Evolutionary conservation across 1,140 invertebrate species (phyloP).

Genomic region (Condylostylus longicornis): DNA sequence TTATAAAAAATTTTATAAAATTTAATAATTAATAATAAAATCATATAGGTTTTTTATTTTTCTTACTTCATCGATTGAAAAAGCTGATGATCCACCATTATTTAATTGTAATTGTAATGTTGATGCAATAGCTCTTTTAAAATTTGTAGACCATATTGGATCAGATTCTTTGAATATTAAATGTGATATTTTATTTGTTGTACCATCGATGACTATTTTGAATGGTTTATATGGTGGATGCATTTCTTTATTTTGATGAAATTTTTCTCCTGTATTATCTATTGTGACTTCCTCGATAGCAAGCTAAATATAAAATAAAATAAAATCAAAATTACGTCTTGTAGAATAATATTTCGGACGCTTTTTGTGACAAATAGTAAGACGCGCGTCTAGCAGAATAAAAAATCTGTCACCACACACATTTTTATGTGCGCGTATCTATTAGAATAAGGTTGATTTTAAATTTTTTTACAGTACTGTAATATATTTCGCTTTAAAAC

Average conservation of each 20-base stretch:
- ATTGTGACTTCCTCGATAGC: conserved; percentile 30
- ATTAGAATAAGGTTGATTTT: too few species aligned
- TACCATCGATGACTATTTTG: conserved; percentile 23
- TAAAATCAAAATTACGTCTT: too few species aligned
- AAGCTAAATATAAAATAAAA: too few species aligned
- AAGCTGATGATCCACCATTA: conserved; percentile 33
- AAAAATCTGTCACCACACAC: too few species aligned
- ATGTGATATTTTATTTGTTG: conserved; percentile 24
- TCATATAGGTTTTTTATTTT: not conserved
- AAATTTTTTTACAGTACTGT: too few species aligned
- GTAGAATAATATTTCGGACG: too few species aligned
- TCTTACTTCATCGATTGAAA: conserved; percentile 35
- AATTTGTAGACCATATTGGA: conserved; percentile 48
- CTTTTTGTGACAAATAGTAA: too few species aligned
- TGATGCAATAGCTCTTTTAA: conserved; percentile 46
- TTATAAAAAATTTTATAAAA: too few species aligned
- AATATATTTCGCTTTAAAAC: too few species aligned
- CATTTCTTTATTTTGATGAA: conserved; percentile 31
- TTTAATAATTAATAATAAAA: too few species aligned
- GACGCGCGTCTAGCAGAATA: too few species aligned
- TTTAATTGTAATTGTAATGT: conserved; percentile 39
- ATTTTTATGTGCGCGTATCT: too few species aligned
- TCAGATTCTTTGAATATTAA: conserved; percentile 34
- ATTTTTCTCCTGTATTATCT: conserved; percentile 29
- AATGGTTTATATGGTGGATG: conserved; percentile 30